Evolutionary conservation across 2,797 vertebrate species (phyloP).

Genomic region (Chaenodraco wilsoni): DNA sequence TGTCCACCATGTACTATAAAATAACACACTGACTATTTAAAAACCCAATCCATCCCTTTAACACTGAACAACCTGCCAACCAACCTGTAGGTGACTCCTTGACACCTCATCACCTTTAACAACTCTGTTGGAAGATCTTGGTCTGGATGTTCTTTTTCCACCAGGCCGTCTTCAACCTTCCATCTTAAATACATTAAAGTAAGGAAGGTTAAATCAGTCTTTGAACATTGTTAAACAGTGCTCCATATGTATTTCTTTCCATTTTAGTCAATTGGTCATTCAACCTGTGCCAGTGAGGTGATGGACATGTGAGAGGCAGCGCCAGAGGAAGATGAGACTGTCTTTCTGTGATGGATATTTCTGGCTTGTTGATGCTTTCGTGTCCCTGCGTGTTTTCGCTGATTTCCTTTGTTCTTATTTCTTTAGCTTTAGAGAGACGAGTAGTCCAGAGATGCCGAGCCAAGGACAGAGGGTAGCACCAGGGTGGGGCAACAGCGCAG

Average conservation of each 20-base stretch:
- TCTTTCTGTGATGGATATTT: slow-evolving; percentile 21
- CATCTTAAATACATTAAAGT: slow-evolving; percentile 80
- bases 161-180: slow-evolving; percentile 78
- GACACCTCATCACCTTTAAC: slow-evolving; percentile 87
- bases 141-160: slow-evolving; percentile 60
- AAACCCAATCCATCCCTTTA: too few relatives aligned
- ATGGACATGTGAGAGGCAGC: slow-evolving; percentile 86
- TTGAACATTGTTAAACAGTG: not conserved
- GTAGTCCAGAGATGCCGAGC: slow-evolving; percentile 72
- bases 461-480: slow-evolving; percentile 88
- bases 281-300: slow-evolving; percentile 91
- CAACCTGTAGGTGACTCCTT: slow-evolving; percentile 89
- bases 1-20: too few relatives aligned
- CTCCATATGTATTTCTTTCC: not conserved
- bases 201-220: not conserved
- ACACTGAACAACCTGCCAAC: not conserved
- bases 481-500: slow-evolving; percentile 76
- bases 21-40: too few relatives aligned
- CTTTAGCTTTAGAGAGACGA: slow-evolving; percentile 20
- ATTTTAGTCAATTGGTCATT: not conserved
- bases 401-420: slow-evolving; percentile 9
- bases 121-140: slow-evolving; percentile 77
- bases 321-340: slow-evolving; percentile 78
- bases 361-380: not conserved
- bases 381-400: not conserved